Base-by-base conservation (phyloP, 2,888 invertebrate species). In the Agonopterix heracliana region DNA sequence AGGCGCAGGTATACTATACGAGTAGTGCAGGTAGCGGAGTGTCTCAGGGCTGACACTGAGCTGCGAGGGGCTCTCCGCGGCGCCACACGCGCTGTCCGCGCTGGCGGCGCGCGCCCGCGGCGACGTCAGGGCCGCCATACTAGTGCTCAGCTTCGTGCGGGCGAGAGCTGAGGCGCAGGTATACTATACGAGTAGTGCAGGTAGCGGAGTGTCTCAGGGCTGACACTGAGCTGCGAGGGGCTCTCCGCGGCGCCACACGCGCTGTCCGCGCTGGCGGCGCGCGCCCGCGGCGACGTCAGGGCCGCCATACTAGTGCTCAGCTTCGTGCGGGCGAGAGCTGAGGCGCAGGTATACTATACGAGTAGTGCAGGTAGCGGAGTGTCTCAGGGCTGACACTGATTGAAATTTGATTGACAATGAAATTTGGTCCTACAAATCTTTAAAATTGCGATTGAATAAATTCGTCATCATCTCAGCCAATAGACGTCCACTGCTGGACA, bases 51-150 rank as follows among this genome's bases (percentile, higher is more conserved):
- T n/a, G n/a, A n/a, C n/a, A n/a, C n/a, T n/a, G n/a, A n/a, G 74
- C 34, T 82, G 86, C 14, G 96, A 98, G 75, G 81, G 90, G 0
- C 77, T 98, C 44, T 78, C 86, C 47, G 92, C 93, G 0, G 93
- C 95, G 69, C 81, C 93, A 59, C 91, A 92, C 35, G 91, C 94
- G 7, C 82, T 96, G 58, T 75, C 94, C 36, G 93, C 94, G 4
- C 81, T 99, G 52, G 94, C 96, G 11, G 93, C 96, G 61, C 95
- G 96, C 61, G 94, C 95, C 2, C 92, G 92, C 47, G 96, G 96
- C 62, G 99, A 99, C 85, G 94, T 99, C 41, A 89, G 99, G 13
- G 93, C 97, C 0, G 98, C 98, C 68, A 90, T 99, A 48, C 96
- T 97, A 12, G 93, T 96, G 44, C 90, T 99, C 58, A 97, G 98